Percentiles rank a stretch among this genome's conserved stretches.
phyloP scores from a whole-genome alignment of 2,113 vertebrate genomes.

The Noturus placidus region DNA sequence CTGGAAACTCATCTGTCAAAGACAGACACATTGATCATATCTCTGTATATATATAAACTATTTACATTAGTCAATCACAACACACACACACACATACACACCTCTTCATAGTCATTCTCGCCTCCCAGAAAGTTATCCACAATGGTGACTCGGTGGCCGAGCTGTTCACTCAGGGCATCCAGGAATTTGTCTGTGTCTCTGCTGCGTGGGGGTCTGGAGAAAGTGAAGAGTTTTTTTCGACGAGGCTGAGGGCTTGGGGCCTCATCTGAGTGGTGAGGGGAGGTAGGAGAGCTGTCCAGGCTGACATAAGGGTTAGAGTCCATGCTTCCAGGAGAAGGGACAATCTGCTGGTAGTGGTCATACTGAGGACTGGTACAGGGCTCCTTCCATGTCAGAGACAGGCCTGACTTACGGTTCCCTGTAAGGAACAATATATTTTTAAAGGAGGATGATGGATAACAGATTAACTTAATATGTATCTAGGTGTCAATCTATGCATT shows the following conservation, averaged over 20 bases:
- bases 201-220: slow-evolving; percentile 85
- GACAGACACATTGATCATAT: slow-evolving; percentile 83
- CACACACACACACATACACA: slow-evolving; percentile 57
- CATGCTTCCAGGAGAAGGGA: slow-evolving; percentile 83
- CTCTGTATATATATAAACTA: too few species aligned
- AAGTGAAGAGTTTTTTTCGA: slow-evolving; percentile 89
- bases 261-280: slow-evolving; percentile 72
- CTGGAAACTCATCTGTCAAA: slow-evolving; percentile 89
- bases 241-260: slow-evolving; percentile 76
- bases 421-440: slow-evolving; percentile 2
- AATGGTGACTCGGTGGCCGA: slow-evolving; percentile 85
- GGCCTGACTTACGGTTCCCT: slow-evolving; percentile 79
- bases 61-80: neutral
- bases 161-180: slow-evolving; percentile 89
- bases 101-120: slow-evolving; percentile 97
- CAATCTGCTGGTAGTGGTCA: slow-evolving; percentile 73
- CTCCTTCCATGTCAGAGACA: slow-evolving; percentile 83
- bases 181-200: slow-evolving; percentile 93
- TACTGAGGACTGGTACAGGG: slow-evolving; percentile 78
- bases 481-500: neutral
- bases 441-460: neutral
- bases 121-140: slow-evolving; percentile 87
- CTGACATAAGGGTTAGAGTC: slow-evolving; percentile 96
- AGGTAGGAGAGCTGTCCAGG: slow-evolving; percentile 87
- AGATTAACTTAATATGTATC: neutral